phyloP scores from a whole-genome alignment of 2,888 invertebrate genomes.

The Coenonympha glycerion region DNA sequence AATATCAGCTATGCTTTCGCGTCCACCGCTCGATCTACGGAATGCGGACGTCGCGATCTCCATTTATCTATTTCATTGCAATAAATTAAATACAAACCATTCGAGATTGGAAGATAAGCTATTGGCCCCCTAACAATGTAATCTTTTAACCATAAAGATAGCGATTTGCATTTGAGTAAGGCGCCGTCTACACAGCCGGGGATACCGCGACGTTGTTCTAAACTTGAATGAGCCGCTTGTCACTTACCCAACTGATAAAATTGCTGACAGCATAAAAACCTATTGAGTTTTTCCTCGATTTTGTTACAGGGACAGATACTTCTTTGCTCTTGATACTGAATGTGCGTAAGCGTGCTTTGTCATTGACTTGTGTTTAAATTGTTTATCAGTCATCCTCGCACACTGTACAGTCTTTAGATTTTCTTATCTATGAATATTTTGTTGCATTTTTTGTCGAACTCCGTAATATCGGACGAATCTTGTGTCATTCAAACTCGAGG shows the following conservation, averaged over 20 bases:
- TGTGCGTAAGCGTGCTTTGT: no score
- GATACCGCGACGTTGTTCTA: not conserved
- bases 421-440: no score
- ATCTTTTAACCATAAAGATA: constrained; percentile 72
- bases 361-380: no score
- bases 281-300: no score
- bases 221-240: not conserved
- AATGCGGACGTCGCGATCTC: constrained; percentile 66
- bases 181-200: constrained; percentile 26
- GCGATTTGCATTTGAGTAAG: constrained; percentile 70
- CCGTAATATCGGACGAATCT: no score
- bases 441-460: no score
- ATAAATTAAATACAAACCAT: constrained; percentile 69
- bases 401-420: no score
- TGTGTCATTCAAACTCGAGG: no score
- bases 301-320: no score
- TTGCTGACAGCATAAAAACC: no score
- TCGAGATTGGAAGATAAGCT: constrained; percentile 66
- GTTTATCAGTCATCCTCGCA: no score
- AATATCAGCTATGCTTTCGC: constrained; percentile 41
- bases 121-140: constrained; percentile 67
- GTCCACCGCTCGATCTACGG: constrained; percentile 38
- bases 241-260: not conserved
- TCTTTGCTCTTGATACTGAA: no score
- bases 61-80: constrained; percentile 71